These are phyloP conservation scores for Gymnarchus niloticus DNA, from an alignment of 2,113 vertebrate genomes.

Conservation along the genomic window DNA sequence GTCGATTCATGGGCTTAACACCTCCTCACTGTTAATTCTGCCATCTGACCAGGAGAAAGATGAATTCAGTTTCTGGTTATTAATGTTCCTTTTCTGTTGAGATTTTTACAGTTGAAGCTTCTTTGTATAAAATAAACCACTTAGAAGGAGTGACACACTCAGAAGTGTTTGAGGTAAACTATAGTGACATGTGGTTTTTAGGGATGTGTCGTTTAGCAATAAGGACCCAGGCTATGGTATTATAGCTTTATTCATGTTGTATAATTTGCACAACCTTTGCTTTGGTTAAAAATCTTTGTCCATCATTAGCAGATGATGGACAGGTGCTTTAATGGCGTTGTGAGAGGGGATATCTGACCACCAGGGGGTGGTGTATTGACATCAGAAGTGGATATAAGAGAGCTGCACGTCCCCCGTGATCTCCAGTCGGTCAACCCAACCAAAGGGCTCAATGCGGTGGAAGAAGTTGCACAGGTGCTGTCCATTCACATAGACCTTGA, in stretches of 20 bases:
- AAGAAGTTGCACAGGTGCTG: constrained; percentile 69
- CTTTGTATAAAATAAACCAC: constrained; percentile 56
- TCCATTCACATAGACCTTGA: constrained; percentile 71
- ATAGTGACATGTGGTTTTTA: neutral
- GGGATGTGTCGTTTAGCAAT: neutral
- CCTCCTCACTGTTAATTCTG: neutral
- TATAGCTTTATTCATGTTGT: neutral
- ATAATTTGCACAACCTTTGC: neutral
- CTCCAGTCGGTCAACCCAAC: constrained; percentile 62
- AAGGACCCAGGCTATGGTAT: neutral
- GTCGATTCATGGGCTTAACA: neutral
- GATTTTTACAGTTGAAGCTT: constrained; percentile 35
- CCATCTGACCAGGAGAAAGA: neutral
- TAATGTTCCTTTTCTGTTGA: constrained; percentile 29
- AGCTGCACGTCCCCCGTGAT: constrained; percentile 65
- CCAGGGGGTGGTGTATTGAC: neutral
- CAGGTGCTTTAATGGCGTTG: neutral
- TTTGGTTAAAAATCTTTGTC: too few species aligned
- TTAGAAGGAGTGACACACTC: neutral
- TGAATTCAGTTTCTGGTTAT: neutral
- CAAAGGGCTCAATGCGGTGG: constrained; percentile 59
- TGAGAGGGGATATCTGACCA: neutral
- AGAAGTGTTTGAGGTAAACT: neutral
- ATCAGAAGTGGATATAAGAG: constrained; percentile 71
- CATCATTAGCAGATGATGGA: neutral